Evolutionary conservation across 1,140 invertebrate species (phyloP).

Genomic region (Drosophila grimshawi): DNA sequence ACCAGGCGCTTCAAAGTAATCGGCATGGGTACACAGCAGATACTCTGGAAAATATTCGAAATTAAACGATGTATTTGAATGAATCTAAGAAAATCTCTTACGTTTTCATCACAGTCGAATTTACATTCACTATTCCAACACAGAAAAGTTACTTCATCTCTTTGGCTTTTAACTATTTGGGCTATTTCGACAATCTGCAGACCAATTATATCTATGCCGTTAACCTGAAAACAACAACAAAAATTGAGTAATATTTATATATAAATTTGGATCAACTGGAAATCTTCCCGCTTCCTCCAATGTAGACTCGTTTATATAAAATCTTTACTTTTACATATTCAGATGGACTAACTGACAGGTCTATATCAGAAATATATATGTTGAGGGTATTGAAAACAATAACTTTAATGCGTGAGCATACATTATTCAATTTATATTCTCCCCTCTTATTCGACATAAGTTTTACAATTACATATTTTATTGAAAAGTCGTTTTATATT

Average conservation of each 20-base stretch:
- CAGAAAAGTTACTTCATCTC: constrained; percentile 81
- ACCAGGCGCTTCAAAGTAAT: constrained; percentile 85
- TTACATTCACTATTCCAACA: constrained; percentile 85
- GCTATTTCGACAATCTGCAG: constrained; percentile 87
- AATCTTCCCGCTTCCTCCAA: no score
- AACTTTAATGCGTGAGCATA: no score
- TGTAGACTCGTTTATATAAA: no score
- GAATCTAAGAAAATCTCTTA: constrained; percentile 41
- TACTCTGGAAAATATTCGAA: constrained; percentile 57
- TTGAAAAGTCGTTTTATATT: neutral
- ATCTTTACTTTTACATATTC: no score
- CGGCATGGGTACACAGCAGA: constrained; percentile 86
- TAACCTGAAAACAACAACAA: constrained; percentile 81
- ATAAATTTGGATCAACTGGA: no score
- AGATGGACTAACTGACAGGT: no score
- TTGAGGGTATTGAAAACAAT: no score
- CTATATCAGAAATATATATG: no score
- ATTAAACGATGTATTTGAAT: neutral
- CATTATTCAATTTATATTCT: no score
- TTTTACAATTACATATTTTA: no score
- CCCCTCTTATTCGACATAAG: no score
- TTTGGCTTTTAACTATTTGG: constrained; percentile 85
- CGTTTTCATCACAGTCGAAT: constrained; percentile 85
- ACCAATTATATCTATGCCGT: constrained; percentile 87
- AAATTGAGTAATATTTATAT: constrained; percentile 1